phyloP scores from a whole-genome alignment of 2,888 invertebrate species.

The Drosophila mulleri region DNA sequence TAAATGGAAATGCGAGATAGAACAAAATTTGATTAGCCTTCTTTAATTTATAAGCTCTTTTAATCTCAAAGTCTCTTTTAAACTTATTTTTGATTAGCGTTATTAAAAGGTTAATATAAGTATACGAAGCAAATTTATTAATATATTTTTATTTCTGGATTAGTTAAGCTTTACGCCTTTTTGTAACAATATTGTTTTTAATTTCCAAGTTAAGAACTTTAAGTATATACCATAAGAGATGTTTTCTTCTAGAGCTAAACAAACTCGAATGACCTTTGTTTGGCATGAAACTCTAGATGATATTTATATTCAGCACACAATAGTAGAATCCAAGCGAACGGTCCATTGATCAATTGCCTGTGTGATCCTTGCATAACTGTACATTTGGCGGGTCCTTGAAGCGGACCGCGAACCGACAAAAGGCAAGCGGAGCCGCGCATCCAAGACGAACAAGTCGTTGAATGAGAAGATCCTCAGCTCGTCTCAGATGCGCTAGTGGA shows the following conservation, averaged over 20 bases:
- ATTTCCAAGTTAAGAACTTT: no score
- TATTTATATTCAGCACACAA: background rate
- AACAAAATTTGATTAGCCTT: background rate
- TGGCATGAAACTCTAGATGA: constrained; percentile 20
- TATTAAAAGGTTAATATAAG: no score
- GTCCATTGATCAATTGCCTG: constrained; percentile 9
- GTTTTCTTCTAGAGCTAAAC: background rate
- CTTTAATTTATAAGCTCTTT: no score
- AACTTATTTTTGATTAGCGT: no score
- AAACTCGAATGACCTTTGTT: constrained; percentile 10
- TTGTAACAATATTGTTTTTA: no score
- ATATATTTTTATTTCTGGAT: no score
- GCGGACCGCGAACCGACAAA: constrained; percentile 23
- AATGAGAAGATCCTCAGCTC: constrained; percentile 32
- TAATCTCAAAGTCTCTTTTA: no score
- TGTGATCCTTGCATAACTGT: constrained; percentile 45
- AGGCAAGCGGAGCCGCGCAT: background rate
- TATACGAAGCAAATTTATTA: no score
- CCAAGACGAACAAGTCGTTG: constrained; percentile 28
- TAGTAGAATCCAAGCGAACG: background rate
- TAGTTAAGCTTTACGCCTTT: no score
- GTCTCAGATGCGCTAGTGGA: background rate
- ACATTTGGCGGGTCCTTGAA: constrained; percentile 47
- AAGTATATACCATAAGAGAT: no score
- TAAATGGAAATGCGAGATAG: background rate